A percentile compares a stretch with the other conserved stretches of the same genome.
These are phyloP conservation scores for Paracyprichromis sp. DNA, from an alignment of 2,113 vertebrate species.

Conservation along the genomic window DNA sequence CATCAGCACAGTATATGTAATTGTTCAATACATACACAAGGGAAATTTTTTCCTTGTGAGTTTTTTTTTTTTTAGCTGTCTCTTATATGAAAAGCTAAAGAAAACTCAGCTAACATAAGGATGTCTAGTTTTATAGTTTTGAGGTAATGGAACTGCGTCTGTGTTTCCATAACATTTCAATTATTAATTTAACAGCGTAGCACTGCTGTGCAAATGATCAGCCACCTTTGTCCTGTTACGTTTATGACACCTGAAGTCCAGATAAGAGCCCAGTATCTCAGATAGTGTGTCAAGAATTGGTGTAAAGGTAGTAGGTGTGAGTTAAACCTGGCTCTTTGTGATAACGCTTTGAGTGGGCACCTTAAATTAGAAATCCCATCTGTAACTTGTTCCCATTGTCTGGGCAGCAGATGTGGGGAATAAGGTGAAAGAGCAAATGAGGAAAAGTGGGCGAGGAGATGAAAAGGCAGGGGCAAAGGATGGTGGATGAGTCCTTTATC, in stretches of 20 bases:
- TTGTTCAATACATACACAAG: background rate
- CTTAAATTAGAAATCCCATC: slow-evolving; percentile 53
- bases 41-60: background rate
- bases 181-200: background rate
- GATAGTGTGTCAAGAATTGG: background rate
- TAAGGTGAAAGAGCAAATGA: background rate
- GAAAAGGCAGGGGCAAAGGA: background rate
- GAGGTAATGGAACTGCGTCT: background rate
- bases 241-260: background rate
- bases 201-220: background rate
- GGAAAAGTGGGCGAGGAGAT: background rate
- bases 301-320: background rate
- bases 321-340: background rate
- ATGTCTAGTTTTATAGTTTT: background rate
- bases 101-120: background rate
- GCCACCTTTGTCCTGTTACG: background rate
- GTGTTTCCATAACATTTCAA: background rate
- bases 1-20: background rate
- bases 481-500: background rate
- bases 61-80: background rate
- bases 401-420: background rate
- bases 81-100: background rate
- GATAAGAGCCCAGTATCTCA: background rate
- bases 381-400: slow-evolving; percentile 26
- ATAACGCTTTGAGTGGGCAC: background rate